Evolutionary conservation across 2,797 vertebrate species (phyloP).

Genomic region (Triplophysa yarkandensis): DNA sequence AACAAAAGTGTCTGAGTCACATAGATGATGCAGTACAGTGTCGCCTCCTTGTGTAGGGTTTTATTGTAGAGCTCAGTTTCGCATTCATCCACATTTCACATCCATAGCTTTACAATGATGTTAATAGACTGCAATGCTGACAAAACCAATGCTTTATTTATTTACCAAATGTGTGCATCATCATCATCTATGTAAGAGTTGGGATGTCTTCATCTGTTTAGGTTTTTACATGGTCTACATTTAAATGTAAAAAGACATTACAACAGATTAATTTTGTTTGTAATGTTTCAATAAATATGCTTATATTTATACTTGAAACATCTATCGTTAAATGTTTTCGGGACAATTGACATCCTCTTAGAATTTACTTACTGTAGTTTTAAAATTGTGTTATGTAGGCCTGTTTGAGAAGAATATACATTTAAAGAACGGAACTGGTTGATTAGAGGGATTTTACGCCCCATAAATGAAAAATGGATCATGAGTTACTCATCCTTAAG

Average conservation of each 20-base stretch:
- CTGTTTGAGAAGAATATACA: no score
- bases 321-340: no score
- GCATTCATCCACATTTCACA: no score
- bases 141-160: not conserved
- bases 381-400: no score
- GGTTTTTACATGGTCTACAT: slow-evolving; percentile 7
- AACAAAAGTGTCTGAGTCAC: not conserved
- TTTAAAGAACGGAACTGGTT: no score
- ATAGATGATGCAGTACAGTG: not conserved
- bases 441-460: no score
- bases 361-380: no score
- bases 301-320: not conserved
- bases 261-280: not conserved
- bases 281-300: slow-evolving; percentile 32
- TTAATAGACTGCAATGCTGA: not conserved
- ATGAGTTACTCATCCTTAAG: no score
- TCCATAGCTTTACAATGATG: not conserved
- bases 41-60: not conserved
- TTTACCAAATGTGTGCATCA: not conserved
- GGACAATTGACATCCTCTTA: not conserved
- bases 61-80: not conserved
- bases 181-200: not conserved
- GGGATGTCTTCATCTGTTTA: slow-evolving; percentile 11
- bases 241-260: slow-evolving; percentile 25
- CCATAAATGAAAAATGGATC: no score